phyloP scores from a whole-genome alignment of 2,797 vertebrate species.

The Mormyrus hasselquistii region DNA sequence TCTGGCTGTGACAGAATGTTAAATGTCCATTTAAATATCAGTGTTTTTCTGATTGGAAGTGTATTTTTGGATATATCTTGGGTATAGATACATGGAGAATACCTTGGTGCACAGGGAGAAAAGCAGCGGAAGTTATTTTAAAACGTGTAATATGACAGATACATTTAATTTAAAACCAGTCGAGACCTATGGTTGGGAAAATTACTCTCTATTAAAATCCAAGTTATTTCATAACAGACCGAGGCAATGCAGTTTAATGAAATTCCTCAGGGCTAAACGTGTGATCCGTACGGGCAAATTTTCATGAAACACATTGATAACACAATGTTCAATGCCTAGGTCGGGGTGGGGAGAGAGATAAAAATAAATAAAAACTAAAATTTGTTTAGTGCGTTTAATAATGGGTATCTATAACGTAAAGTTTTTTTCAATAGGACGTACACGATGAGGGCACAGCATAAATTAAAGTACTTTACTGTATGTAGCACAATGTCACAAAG shows the following conservation, averaged over 20 bases:
- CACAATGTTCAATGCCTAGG: background rate
- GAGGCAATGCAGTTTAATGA: constrained; percentile 18
- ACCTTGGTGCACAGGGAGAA: constrained; percentile 1
- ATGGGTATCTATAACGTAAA: background rate
- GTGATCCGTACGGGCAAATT: constrained; percentile 2
- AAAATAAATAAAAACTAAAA: background rate
- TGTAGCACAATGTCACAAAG: background rate
- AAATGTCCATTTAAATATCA: background rate
- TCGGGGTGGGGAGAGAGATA: background rate
- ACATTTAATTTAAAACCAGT: constrained; percentile 34
- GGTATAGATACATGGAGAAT: background rate
- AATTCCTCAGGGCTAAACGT: constrained; percentile 18
- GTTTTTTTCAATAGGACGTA: background rate
- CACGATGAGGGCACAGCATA: no score
- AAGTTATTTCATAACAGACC: constrained; percentile 31
- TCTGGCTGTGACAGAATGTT: background rate
- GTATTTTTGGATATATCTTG: background rate
- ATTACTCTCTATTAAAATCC: constrained; percentile 27
- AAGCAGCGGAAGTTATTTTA: constrained; percentile 24
- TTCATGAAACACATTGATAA: constrained; percentile 1
- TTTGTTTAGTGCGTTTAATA: background rate
- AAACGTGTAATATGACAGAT: constrained; percentile 24
- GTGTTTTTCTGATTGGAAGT: background rate
- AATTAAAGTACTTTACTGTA: no score
- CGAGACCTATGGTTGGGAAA: constrained; percentile 18